Evolutionary conservation across 2,113 vertebrate genomes (phyloP), one percentile per base, ranked within the genome.

Genomic region (Alligator sinensis): DNA sequence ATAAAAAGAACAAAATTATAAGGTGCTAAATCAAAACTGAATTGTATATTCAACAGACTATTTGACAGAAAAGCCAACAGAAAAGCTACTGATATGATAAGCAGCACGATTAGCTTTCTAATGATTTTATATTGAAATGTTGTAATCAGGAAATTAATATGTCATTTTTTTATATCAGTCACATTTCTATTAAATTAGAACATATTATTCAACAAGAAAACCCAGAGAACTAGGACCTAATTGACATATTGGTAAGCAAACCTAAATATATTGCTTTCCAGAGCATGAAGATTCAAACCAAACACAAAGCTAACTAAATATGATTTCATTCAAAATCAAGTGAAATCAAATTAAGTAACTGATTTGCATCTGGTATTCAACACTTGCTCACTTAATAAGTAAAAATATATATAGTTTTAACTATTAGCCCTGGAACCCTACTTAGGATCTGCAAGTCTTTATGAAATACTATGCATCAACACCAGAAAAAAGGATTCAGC

Each of bases 41-140:
- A 77, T 70, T 76, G 84, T 62, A 16, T 61, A n/a, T 88, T 90
- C 81, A 57, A 34, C 88, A 38, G 64, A 21, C 82, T 78, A 88
- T 70, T 96, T 95, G 77, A 93, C 92, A 90, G 82, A 74, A 87
- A 80, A 92, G 82, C 54, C 94, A 94, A 80, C 82, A 64, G 86
- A 93, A 95, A 61, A 93, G 94, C 79, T 91, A 95, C 90, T 84
- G 95, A 96, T 91, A 95, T 28, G 78, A 90, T 87, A 91, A 94
- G 86, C 85, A 82, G 89, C 87, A 80, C 62, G 74, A 90, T 92
- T 72, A 7, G 19, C 91, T 94, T 96, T 74, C 83, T 80, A 47
- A 47, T 47, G 47, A 47, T 47, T 47, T 47, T 47, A 9, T 92
- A 94, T 90, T 81, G 61, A 92, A 94, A 95, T 77, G 79, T 92